Base-by-base conservation (phyloP, 2,797 vertebrate species). In the Silurus lanzhouensis region DNA sequence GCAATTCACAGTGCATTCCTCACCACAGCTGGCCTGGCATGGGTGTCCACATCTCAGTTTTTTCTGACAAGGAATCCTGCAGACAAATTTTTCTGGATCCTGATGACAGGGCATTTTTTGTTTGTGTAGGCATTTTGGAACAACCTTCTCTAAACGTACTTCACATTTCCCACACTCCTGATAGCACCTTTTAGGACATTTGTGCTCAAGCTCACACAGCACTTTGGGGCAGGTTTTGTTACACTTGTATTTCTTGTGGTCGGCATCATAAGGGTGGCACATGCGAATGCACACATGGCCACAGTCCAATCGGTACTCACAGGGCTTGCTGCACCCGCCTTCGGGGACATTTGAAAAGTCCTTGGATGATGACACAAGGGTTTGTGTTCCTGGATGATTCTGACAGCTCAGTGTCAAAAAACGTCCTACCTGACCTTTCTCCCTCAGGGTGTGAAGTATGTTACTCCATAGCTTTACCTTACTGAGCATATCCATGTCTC, bases 331-430 rank as follows among this genome's bases (percentile, higher is more conserved):
- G 88, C 97, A 99, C 83, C 98, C 98, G 70, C 98, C 98, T 90
- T 99, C 97, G 0, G 98, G 97, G 4, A 97, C 97, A 82, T 93
- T 91, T 19, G 84, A 87, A 90, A 99, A 99, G 90, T 99, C 96
- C 0, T 91, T 87, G 2, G 91, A 94, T 81, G 86, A 91, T 31
- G 95, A 94, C 2, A 93, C 98, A 27, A 76, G 52, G 10, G 96
- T 93, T 64, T 90, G 87, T 22, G 93, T 96, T 5, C 94, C 88
- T 0, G 97, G 96, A 89, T 99, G 98, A 93, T 98, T 99, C 90
- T 98, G 96, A 91, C 98, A 99, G 90, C 94, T 95, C 25, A 99
- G 93, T 58, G 90, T 94, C 82, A 99, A 91, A 0, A 94, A 89
- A 0, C 0, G 64, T 10, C 97, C 97, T 27, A 96, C 92, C 46